Evolutionary conservation across 2,888 invertebrate species (phyloP).

Genomic region (Parasteatoda lunata): DNA sequence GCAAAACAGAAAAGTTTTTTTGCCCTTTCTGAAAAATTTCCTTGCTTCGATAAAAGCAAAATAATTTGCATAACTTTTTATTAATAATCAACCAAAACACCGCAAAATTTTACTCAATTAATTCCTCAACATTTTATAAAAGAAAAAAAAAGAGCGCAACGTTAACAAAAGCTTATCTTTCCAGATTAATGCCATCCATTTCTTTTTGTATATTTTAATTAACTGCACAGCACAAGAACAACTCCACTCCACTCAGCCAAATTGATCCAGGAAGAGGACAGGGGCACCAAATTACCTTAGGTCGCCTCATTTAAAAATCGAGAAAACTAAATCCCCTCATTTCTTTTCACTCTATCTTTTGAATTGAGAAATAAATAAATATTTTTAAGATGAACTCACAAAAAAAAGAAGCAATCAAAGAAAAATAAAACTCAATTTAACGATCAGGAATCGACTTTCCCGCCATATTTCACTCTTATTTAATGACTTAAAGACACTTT

Average conservation of each 20-base stretch:
- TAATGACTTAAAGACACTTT: conserved; percentile 67
- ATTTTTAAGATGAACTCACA: not conserved
- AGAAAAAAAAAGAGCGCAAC: too few relatives aligned
- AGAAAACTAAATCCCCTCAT: not conserved
- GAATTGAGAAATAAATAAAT: not conserved
- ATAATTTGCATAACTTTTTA: too few relatives aligned
- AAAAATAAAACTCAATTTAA: conserved; percentile 47
- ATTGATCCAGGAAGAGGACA: not conserved
- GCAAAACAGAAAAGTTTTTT: too few relatives aligned
- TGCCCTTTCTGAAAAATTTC: too few relatives aligned
- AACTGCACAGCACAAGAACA: conserved; percentile 5
- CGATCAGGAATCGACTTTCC: conserved; percentile 54
- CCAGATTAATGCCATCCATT: conserved; percentile 2
- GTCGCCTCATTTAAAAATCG: conserved; percentile 40
- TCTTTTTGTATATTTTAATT: conserved; percentile 11
- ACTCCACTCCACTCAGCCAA: not conserved
- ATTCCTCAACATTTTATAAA: too few relatives aligned
- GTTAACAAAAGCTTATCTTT: not conserved
- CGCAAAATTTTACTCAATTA: too few relatives aligned
- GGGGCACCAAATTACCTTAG: conserved; percentile 36
- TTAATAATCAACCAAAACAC: too few relatives aligned
- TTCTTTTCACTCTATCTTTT: not conserved
- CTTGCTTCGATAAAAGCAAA: too few relatives aligned
- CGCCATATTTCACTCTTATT: conserved; percentile 57
- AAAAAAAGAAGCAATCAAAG: conserved; percentile 25